Conservation (phyloP, 2,113 vertebrate species). For the Lophotis ruficrista region DNA sequence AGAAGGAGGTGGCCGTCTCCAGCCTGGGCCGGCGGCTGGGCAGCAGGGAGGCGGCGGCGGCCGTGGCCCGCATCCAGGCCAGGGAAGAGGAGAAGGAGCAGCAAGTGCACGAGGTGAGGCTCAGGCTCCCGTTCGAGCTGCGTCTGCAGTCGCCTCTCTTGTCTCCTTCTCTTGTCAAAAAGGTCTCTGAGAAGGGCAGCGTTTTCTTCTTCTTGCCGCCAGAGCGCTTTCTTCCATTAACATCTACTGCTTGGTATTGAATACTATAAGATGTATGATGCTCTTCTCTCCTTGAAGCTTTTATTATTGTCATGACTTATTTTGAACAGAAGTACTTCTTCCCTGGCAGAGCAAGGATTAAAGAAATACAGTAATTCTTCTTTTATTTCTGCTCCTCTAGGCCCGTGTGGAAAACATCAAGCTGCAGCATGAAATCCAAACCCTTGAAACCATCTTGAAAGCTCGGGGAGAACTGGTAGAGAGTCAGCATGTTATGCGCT, state of each 20-base stretch:
- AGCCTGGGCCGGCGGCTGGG: constrained; percentile 51
- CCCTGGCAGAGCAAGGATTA: neutral
- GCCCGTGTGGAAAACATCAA: constrained; percentile 78
- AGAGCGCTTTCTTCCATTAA: too few relatives aligned
- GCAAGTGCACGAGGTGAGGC: constrained; percentile 34
- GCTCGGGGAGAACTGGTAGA: constrained; percentile 46
- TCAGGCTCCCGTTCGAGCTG: neutral
- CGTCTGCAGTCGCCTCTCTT: rapidly evolving
- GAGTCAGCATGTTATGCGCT: constrained; percentile 71
- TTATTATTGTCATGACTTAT: rapidly evolving
- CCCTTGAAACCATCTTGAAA: constrained; percentile 65
- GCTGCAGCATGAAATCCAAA: constrained; percentile 70
- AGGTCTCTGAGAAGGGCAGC: rapidly evolving
- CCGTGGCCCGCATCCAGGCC: constrained; percentile 65
- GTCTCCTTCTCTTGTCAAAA: rapidly evolving
- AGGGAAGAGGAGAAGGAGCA: constrained; percentile 72
- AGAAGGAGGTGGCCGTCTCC: constrained; percentile 67
- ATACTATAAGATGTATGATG: rapidly evolving
- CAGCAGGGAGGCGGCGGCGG: constrained; percentile 39
- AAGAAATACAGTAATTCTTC: neutral
- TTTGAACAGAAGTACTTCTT: neutral
- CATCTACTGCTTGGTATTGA: rapidly evolving
- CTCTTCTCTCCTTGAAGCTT: neutral
- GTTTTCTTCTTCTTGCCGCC: rapidly evolving
- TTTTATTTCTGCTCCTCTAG: neutral